A percentile compares a stretch with the other conserved stretches of the same genome.
Conservation (phyloP, 2,888 invertebrate genomes). For the Pteria penguin region DNA sequence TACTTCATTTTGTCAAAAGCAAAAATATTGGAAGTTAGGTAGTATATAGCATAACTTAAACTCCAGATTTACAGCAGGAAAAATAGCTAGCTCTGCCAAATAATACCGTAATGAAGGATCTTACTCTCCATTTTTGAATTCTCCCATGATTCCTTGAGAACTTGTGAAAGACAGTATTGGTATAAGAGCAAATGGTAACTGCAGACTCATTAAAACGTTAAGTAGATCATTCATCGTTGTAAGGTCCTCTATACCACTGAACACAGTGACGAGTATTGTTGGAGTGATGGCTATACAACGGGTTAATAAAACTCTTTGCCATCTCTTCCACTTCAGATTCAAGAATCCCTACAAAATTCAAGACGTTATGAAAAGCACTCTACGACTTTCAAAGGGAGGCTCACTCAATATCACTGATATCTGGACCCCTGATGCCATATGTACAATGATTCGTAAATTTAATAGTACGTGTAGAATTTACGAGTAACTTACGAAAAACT, state of each 20-base stretch:
- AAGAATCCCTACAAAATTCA: constrained; percentile 74
- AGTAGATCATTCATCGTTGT: constrained; percentile 91
- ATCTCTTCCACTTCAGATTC: constrained; percentile 81
- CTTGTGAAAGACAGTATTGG: constrained; percentile 93
- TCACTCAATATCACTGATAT: no score
- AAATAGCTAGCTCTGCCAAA: no score
- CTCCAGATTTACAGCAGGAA: no score
- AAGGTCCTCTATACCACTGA: constrained; percentile 84
- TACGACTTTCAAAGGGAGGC: no score
- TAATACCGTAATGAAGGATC: no score
- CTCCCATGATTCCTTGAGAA: constrained; percentile 89
- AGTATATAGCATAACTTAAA: neutral
- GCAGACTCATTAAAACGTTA: constrained; percentile 92
- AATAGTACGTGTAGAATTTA: no score
- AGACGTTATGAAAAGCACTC: no score
- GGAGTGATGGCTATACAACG: constrained; percentile 90
- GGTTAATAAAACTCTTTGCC: constrained; percentile 92
- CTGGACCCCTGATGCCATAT: no score
- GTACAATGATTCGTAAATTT: no score
- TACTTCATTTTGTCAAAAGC: neutral
- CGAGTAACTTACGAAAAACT: no score
- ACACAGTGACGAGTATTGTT: constrained; percentile 80
- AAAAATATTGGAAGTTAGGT: neutral
- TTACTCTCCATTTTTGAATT: constrained; percentile 85
- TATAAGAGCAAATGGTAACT: constrained; percentile 92